Percentiles rank a stretch among this genome's conserved stretches.
Evolutionary conservation across 1,140 invertebrate genomes (phyloP).

Genomic region (Saccostrea cuccullata): DNA sequence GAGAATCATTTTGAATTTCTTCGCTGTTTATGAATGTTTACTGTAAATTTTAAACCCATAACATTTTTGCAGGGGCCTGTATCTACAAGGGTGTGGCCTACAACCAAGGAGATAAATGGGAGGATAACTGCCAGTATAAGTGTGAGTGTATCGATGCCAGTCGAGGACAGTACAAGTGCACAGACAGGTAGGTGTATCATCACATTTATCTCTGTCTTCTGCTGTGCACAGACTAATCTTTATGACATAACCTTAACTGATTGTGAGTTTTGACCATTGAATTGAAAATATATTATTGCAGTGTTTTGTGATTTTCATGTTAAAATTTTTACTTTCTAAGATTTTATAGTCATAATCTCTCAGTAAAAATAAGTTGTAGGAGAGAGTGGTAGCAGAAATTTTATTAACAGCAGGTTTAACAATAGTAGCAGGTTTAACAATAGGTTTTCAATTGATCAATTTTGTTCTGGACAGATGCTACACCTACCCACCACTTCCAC

Average conservation of each 20-base stretch:
- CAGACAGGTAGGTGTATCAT: conserved; percentile 55
- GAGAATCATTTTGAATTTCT: no score
- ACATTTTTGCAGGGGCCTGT: conserved; percentile 57
- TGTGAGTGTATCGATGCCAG: conserved; percentile 63
- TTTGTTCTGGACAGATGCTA: conserved; percentile 61
- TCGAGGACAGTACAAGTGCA: conserved; percentile 64
- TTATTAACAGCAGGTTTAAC: no score
- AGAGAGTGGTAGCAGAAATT: background rate
- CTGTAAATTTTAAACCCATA: no score
- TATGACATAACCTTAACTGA: background rate
- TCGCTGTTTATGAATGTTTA: no score
- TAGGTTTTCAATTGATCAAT: background rate
- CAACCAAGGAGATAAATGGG: conserved; percentile 62
- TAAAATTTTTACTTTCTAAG: background rate
- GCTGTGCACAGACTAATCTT: background rate
- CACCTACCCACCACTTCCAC: conserved; percentile 63
- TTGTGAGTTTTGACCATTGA: no score
- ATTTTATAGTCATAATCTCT: background rate
- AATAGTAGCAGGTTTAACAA: no score
- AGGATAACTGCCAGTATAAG: conserved; percentile 63
- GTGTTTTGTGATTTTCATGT: no score
- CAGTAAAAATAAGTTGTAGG: no score
- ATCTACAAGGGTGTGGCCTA: conserved; percentile 65
- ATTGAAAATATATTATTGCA: no score
- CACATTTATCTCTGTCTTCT: no score